Evolutionary conservation across 1,140 invertebrate species (phyloP).

Genomic region (Rhynchophorus ferrugineus): DNA sequence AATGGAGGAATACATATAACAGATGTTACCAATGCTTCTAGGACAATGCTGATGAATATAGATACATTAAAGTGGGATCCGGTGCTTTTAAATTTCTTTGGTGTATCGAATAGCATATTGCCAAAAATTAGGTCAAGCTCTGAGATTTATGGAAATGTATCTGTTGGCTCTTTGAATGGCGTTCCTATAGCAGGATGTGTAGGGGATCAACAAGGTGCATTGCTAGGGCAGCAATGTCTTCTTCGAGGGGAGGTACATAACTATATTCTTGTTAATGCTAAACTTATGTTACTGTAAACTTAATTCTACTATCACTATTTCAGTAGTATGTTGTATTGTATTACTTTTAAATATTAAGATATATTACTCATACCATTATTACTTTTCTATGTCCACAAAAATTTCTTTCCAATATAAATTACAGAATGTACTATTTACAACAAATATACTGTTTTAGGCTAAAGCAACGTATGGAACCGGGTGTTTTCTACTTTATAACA

Average conservation of each 20-base stretch:
- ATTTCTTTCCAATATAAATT: too few relatives aligned
- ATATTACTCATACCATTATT: too few relatives aligned
- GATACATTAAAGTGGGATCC: conserved; percentile 87
- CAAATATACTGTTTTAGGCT: conserved; percentile 49
- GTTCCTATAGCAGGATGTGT: conserved; percentile 81
- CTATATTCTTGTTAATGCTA: background rate
- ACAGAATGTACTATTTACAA: too few relatives aligned
- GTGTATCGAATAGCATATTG: conserved; percentile 70
- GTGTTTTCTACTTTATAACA: conserved; percentile 94
- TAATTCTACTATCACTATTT: too few relatives aligned
- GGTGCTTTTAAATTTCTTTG: conserved; percentile 79
- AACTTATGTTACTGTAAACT: too few relatives aligned
- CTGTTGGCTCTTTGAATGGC: conserved; percentile 59
- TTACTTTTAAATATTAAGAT: too few relatives aligned
- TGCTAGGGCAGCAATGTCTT: conserved; percentile 92
- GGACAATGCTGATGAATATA: conserved; percentile 97
- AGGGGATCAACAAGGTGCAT: conserved; percentile 91
- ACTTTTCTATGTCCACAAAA: too few relatives aligned
- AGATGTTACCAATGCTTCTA: conserved; percentile 95
- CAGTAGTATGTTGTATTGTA: too few relatives aligned
- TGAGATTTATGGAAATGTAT: conserved; percentile 76
- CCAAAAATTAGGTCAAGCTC: conserved; percentile 85
- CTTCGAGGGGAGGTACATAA: conserved; percentile 61
- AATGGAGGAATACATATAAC: conserved; percentile 77
- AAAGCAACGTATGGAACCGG: conserved; percentile 97